A percentile compares a stretch with the other conserved stretches of the same genome.
Conservation (phyloP, 2,113 vertebrate species). For the Arizona elegans region DNA sequence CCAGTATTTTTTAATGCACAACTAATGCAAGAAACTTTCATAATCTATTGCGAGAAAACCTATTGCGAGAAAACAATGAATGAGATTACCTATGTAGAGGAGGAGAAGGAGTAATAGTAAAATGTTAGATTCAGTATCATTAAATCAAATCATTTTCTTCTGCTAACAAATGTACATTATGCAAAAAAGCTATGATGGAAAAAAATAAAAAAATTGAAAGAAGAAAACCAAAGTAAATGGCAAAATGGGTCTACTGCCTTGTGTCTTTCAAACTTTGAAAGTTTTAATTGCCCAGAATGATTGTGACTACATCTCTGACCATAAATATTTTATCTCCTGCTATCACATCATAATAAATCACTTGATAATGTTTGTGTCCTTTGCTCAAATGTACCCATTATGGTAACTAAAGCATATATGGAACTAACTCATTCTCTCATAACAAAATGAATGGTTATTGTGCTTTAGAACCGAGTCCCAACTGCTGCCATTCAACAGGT, state of each 20-base stretch:
- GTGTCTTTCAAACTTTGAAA: constrained; percentile 39
- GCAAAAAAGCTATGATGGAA: neutral
- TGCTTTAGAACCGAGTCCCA: constrained; percentile 15
- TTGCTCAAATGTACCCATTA: constrained; percentile 53
- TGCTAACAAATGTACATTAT: constrained; percentile 18
- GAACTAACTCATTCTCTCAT: constrained; percentile 15
- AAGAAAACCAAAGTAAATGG: constrained; percentile 37
- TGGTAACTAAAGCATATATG: constrained; percentile 48
- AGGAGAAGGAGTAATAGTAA: neutral
- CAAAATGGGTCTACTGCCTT: constrained; percentile 19
- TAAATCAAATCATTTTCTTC: constrained; percentile 28
- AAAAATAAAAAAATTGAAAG: constrained; percentile 36
- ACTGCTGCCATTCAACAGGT: neutral
- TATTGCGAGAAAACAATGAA: neutral
- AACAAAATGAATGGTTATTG: constrained; percentile 20
- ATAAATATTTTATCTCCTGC: constrained; percentile 60
- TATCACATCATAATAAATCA: constrained; percentile 57
- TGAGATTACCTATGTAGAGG: neutral
- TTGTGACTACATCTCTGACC: constrained; percentile 41
- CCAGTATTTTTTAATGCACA: neutral
- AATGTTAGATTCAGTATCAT: constrained; percentile 17
- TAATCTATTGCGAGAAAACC: neutral
- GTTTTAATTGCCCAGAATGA: constrained; percentile 61
- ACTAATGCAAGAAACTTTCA: neutral
- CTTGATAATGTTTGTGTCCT: constrained; percentile 53